Evolutionary conservation across 2,113 vertebrate species (phyloP).

Genomic region (Montifringilla adamsi): DNA sequence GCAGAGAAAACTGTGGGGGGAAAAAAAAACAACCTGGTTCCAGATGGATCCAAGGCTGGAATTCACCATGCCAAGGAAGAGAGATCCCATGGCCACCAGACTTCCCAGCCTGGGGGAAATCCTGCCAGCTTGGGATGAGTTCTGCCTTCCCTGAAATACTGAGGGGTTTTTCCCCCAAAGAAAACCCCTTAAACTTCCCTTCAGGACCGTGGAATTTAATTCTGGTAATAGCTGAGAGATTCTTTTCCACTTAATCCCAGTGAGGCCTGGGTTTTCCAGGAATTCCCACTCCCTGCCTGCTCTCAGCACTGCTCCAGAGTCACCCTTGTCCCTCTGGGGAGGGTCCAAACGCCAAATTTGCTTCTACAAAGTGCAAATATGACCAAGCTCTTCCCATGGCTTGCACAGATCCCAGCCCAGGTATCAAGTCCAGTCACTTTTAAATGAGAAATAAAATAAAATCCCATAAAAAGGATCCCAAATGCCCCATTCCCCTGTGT

Average conservation of each 20-base stretch:
- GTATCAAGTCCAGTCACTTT: neutral
- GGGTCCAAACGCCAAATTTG: neutral
- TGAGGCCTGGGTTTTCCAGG: neutral
- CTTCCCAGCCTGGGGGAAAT: neutral
- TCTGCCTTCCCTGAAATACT: neutral
- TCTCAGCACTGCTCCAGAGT: neutral
- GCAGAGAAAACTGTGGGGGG: neutral
- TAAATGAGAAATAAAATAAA: neutral
- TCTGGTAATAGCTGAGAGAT: neutral
- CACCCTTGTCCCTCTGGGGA: neutral
- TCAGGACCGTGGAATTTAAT: neutral
- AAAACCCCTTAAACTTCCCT: neutral
- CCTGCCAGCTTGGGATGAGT: neutral
- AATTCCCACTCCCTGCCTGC: neutral
- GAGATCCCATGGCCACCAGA: neutral
- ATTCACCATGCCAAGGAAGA: neutral
- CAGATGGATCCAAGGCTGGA: neutral
- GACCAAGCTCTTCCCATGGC: neutral
- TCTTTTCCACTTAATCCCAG: neutral
- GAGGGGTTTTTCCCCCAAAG: neutral
- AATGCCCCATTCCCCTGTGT: neutral
- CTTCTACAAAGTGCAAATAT: neutral
- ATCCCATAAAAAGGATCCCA: neutral
- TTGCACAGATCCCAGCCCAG: neutral
- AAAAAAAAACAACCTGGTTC: neutral